Conservation (phyloP, 1,140 invertebrate species). For the Achroia grisella region DNA sequence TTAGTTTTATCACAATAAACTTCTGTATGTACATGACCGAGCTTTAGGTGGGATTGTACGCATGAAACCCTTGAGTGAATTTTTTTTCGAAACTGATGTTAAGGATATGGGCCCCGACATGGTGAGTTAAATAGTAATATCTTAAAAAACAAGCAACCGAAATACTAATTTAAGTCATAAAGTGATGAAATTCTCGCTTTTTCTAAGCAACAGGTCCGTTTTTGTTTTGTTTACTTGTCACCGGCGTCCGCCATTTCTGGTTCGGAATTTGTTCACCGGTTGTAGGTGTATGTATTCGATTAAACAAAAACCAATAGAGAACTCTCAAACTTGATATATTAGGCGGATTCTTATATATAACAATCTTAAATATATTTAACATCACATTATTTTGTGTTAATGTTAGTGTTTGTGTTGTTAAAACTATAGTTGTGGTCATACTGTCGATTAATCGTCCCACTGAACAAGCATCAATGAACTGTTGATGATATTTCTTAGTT, state of each 20-base stretch:
- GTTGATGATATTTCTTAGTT: too few species aligned
- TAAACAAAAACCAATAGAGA: too few species aligned
- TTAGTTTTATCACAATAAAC: slow-evolving; percentile 35
- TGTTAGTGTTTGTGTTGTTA: too few species aligned
- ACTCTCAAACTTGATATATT: too few species aligned
- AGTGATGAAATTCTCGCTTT: slow-evolving; percentile 34
- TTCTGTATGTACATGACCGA: slow-evolving; percentile 55
- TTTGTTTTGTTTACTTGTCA: slow-evolving; percentile 73
- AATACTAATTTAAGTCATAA: slow-evolving; percentile 61
- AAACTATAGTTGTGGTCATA: too few species aligned
- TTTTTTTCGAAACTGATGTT: slow-evolving; percentile 81
- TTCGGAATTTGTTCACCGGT: slow-evolving; percentile 53
- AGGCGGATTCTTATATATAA: too few species aligned
- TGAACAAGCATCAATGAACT: too few species aligned
- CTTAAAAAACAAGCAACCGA: slow-evolving; percentile 24
- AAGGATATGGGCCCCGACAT: slow-evolving; percentile 85
- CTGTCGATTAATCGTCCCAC: too few species aligned
- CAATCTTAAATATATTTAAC: too few species aligned
- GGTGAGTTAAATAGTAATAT: slow-evolving; percentile 70
- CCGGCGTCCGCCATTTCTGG: slow-evolving; percentile 72
- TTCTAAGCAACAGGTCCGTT: slow-evolving; percentile 65
- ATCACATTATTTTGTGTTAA: too few species aligned
- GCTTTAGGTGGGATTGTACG: slow-evolving; percentile 72
- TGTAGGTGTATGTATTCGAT: slow-evolving; percentile 12
- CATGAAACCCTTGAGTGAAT: slow-evolving; percentile 81